These are phyloP conservation scores for Ophiodon elongatus DNA, from an alignment of 2,113 vertebrate genomes.

Conservation along the genomic window DNA sequence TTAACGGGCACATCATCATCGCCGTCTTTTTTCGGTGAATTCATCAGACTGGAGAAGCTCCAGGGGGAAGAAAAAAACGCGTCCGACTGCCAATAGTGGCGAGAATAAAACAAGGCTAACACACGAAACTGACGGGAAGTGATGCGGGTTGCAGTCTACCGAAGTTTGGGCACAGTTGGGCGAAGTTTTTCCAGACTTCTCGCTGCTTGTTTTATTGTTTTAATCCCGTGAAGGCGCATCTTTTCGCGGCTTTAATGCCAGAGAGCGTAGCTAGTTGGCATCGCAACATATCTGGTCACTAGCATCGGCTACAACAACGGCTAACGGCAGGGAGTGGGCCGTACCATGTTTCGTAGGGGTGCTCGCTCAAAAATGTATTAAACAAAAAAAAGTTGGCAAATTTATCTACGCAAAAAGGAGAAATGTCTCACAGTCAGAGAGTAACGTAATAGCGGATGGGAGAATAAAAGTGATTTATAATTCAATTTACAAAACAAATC, in stretches of 20 bases:
- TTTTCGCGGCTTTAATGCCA: conserved; percentile 65
- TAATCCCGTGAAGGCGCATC: conserved; percentile 70
- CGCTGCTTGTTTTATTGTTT: conserved; percentile 60
- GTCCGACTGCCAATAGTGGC: conserved; percentile 61
- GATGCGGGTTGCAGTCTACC: conserved; percentile 35
- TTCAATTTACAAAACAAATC: background rate
- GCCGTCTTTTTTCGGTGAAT: conserved; percentile 93
- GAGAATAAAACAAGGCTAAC: conserved; percentile 76
- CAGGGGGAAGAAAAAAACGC: conserved; percentile 45
- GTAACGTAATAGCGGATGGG: accelerated
- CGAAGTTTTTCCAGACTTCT: conserved; percentile 73
- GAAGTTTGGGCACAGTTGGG: conserved; percentile 72
- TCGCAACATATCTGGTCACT: conserved; percentile 73
- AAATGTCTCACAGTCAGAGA: accelerated
- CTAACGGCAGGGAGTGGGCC: conserved; percentile 80
- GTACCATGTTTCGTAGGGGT: conserved; percentile 68
- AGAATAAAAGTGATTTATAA: background rate
- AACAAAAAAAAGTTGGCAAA: background rate
- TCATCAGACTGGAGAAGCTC: conserved; percentile 88
- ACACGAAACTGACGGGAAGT: conserved; percentile 69
- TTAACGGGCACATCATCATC: conserved; percentile 91
- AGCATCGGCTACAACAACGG: conserved; percentile 79
- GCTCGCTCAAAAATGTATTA: background rate
- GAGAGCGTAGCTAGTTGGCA: conserved; percentile 64
- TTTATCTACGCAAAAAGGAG: accelerated